Evolutionary conservation across 2,888 invertebrate genomes (phyloP).

Genomic region (Drosophila borborema): DNA sequence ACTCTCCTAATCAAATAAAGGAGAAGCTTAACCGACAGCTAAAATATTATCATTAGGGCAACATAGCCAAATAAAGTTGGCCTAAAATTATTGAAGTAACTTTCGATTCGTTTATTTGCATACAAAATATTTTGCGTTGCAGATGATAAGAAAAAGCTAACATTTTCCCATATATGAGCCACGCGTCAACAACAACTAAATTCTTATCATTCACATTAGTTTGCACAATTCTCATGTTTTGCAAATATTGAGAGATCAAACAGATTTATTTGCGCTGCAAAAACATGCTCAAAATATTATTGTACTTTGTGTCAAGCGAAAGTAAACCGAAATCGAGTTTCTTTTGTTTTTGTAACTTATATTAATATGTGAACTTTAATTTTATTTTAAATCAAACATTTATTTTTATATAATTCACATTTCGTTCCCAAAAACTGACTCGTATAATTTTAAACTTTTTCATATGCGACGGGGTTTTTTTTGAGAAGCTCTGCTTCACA

Average conservation of each 20-base stretch:
- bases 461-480: no score
- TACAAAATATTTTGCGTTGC: not conserved
- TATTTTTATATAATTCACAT: slow-evolving; percentile 12
- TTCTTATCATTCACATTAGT: not conserved
- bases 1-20: not conserved
- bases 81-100: not conserved
- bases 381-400: slow-evolving; percentile 1
- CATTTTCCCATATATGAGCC: not conserved
- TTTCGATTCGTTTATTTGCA: slow-evolving; percentile 3
- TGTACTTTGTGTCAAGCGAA: not conserved
- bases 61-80: not conserved
- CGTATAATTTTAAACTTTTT: slow-evolving; percentile 34
- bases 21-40: not conserved
- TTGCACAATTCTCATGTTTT: not conserved
- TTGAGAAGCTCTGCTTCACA: slow-evolving; percentile 52
- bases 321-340: not conserved
- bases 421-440: slow-evolving; percentile 15
- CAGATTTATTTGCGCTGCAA: not conserved
- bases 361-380: not conserved
- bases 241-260: not conserved
- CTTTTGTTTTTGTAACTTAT: not conserved
- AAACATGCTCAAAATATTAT: not conserved
- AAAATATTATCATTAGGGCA: not conserved
- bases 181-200: not conserved
- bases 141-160: not conserved